A percentile compares a stretch with the other conserved stretches of the same genome.
Conservation (phyloP, 2,797 vertebrate species). For the Ctenopoma multispine region DNA sequence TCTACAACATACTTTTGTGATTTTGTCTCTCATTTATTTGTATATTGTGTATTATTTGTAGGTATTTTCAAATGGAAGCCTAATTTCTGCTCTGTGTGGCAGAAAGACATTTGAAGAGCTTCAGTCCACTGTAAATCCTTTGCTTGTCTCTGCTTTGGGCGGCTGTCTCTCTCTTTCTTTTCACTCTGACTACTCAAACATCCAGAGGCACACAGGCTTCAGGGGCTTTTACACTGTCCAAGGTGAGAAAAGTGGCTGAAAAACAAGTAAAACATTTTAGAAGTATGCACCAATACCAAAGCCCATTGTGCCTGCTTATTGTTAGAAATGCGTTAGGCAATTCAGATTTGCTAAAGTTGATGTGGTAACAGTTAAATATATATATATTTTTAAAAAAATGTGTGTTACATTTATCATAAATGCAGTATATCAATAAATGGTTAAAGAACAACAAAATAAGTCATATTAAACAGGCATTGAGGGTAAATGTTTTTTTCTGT, state of each 20-base stretch:
- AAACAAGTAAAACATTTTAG: not conserved
- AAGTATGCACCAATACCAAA: not conserved
- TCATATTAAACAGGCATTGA: too few relatives aligned
- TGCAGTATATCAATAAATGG: too few relatives aligned
- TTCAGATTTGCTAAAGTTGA: too few relatives aligned
- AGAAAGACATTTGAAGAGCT: constrained; percentile 70
- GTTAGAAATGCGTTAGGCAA: constrained; percentile 1
- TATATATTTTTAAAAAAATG: too few relatives aligned
- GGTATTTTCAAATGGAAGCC: constrained; percentile 73
- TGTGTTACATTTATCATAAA: too few relatives aligned
- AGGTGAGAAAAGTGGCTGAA: constrained; percentile 79
- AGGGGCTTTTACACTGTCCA: constrained; percentile 87
- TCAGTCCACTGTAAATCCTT: constrained; percentile 75
- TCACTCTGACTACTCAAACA: constrained; percentile 91
- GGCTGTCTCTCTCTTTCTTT: constrained; percentile 87
- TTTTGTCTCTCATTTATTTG: too few relatives aligned
- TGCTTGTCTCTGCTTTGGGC: constrained; percentile 76
- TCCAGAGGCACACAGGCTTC: constrained; percentile 89
- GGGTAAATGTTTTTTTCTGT: too few relatives aligned
- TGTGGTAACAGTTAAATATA: too few relatives aligned
- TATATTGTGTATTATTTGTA: too few relatives aligned
- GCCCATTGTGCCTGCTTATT: not conserved
- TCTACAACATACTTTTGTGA: not conserved
- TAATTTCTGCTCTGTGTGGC: constrained; percentile 86
- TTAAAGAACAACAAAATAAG: too few relatives aligned